phyloP scores from a whole-genome alignment of 2,888 invertebrate genomes.

The Drosophila sordidapex region DNA sequence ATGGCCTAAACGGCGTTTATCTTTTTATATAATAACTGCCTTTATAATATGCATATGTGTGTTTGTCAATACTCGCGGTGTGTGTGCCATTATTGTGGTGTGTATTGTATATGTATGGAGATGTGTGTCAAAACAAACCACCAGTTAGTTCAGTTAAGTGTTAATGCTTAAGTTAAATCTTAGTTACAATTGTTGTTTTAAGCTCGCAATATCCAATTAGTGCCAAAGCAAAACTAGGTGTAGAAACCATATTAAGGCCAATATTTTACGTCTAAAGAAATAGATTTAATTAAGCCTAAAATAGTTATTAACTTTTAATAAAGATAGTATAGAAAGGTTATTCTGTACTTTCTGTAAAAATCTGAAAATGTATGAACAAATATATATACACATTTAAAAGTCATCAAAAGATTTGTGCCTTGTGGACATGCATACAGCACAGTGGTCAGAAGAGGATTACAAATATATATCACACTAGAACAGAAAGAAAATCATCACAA shows the following conservation, averaged over 20 bases:
- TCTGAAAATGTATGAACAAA: conserved; percentile 19
- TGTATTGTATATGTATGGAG: conserved; percentile 1
- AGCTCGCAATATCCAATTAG: conserved; percentile 5
- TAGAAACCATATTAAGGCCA: neutral
- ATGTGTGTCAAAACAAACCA: conserved; percentile 27
- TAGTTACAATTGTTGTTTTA: conserved; percentile 33
- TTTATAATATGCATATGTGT: conserved; percentile 23
- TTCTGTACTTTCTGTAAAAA: neutral
- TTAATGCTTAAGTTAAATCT: conserved; percentile 15
- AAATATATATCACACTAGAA: conserved; percentile 4
- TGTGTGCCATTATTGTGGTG: conserved; percentile 14
- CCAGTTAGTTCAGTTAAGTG: conserved; percentile 15
- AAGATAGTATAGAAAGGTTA: no score
- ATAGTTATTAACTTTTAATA: neutral
- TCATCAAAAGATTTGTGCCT: conserved; percentile 11
- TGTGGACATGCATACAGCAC: conserved; percentile 20
- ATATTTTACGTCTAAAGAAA: neutral
- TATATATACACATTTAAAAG: conserved; percentile 6
- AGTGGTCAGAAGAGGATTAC: conserved; percentile 14
- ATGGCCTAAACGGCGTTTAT: conserved; percentile 51
- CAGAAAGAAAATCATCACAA: conserved; percentile 4
- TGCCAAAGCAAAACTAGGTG: neutral
- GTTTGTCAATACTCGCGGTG: conserved; percentile 17
- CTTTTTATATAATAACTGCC: conserved; percentile 62
- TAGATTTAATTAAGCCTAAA: neutral